These are phyloP conservation scores for Apodemus speciosus DNA, from an alignment of 2,113 vertebrate species.

Conservation along the genomic window DNA sequence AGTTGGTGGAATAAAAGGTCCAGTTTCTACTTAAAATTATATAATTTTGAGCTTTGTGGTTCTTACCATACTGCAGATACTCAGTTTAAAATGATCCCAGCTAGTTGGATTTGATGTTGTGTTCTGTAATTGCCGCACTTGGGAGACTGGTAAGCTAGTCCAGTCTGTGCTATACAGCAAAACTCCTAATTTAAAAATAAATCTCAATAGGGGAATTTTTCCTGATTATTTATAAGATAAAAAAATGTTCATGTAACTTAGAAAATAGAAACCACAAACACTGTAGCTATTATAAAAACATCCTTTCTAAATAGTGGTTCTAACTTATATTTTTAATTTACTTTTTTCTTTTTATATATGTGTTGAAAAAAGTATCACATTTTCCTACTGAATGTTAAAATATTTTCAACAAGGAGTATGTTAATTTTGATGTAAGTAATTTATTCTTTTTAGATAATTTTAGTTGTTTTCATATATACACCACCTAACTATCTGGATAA, in stretches of 20 bases:
- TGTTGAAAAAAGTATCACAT: background rate
- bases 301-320: background rate
- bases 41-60: background rate
- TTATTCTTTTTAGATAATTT: constrained; percentile 63
- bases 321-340: background rate
- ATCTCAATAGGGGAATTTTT: background rate
- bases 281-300: constrained; percentile 10
- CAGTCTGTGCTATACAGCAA: background rate
- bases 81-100: background rate
- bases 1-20: background rate
- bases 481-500: constrained; percentile 74
- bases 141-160: background rate
- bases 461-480: background rate
- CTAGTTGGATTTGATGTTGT: background rate
- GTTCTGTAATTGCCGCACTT: background rate
- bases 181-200: background rate
- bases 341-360: background rate
- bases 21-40: background rate
- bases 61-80: constrained; percentile 14
- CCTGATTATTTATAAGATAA: background rate
- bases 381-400: background rate
- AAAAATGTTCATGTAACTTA: background rate
- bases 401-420: constrained; percentile 37
- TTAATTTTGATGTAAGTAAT: constrained; percentile 49
- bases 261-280: background rate